Evolutionary conservation across 2,888 invertebrate genomes (phyloP).

Genomic region (Hypsopygia costalis): DNA sequence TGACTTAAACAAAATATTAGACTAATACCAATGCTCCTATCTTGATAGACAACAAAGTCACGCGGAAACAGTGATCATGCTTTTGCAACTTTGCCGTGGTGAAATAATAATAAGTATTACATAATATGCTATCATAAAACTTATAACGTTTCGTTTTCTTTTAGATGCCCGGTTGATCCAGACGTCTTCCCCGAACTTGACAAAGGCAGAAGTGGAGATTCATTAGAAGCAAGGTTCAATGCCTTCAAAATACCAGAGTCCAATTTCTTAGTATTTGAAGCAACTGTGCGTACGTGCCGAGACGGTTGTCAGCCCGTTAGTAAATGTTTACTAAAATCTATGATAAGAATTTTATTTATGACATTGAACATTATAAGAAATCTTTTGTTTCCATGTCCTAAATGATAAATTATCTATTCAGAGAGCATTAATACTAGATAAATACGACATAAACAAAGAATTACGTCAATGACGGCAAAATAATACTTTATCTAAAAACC

Average conservation of each 20-base stretch:
- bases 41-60: too few relatives aligned
- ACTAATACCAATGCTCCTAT: too few relatives aligned
- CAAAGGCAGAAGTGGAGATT: slow-evolving; percentile 91
- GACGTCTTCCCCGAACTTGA: slow-evolving; percentile 95
- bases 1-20: too few relatives aligned
- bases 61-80: too few relatives aligned
- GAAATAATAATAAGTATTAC: too few relatives aligned
- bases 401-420: slow-evolving; percentile 6
- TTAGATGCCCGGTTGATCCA: slow-evolving; percentile 93
- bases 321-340: slow-evolving; percentile 10
- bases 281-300: slow-evolving; percentile 92
- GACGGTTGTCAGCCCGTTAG: slow-evolving; percentile 92
- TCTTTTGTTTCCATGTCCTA: slow-evolving; percentile 7
- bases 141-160: slow-evolving; percentile 23
- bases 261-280: slow-evolving; percentile 95
- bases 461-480: slow-evolving; percentile 48
- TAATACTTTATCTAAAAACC: slow-evolving; percentile 32
- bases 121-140: too few relatives aligned
- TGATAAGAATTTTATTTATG: not conserved
- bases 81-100: too few relatives aligned
- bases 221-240: slow-evolving; percentile 94
- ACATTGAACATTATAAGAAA: not conserved
- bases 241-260: slow-evolving; percentile 97
- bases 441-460: slow-evolving; percentile 25
- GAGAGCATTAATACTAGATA: slow-evolving; percentile 6